A percentile compares a stretch with the other conserved stretches of the same genome.
phyloP scores from a whole-genome alignment of 37 sponge, comb jelly and placozoan species.

The Axinella damicornis region DNA sequence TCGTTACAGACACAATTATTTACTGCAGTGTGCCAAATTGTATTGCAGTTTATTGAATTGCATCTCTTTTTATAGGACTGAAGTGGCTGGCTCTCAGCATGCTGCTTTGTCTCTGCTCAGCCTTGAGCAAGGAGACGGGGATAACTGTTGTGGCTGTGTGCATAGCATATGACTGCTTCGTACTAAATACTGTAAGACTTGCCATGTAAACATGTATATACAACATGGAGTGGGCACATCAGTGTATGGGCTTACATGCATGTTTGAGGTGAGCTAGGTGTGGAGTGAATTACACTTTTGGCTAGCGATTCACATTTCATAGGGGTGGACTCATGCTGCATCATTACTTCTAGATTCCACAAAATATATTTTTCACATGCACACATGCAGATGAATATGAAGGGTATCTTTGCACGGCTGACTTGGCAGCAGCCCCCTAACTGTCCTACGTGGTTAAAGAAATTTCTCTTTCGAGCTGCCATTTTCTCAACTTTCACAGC shows the following conservation, averaged over 20 bases:
- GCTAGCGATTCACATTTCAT: no score
- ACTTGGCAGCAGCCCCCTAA: not conserved
- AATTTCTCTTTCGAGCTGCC: conserved; percentile 14
- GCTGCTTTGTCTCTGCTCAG: conserved; percentile 44
- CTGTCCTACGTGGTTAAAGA: conserved; percentile 2
- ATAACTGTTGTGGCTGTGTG: conserved; percentile 89
- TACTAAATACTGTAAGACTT: conserved; percentile 27
- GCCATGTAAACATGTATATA: not conserved
- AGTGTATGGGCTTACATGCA: not conserved
- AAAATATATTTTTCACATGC: not conserved
- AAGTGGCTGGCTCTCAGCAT: not conserved
- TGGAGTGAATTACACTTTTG: not conserved
- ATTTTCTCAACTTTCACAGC: conserved; percentile 4
- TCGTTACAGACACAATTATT: no score
- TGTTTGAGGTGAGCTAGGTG: not conserved
- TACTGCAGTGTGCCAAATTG: not conserved
- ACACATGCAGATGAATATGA: no score
- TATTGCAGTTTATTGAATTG: not conserved
- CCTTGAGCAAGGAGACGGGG: conserved; percentile 88
- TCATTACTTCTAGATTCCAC: not conserved
- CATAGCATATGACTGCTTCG: conserved; percentile 62
- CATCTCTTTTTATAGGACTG: not conserved
- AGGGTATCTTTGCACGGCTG: not conserved
- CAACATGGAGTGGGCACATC: not conserved
- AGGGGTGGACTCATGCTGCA: no score